Base-by-base conservation (phyloP, 2,888 invertebrate genomes). In the Eupithecia insigniata region DNA sequence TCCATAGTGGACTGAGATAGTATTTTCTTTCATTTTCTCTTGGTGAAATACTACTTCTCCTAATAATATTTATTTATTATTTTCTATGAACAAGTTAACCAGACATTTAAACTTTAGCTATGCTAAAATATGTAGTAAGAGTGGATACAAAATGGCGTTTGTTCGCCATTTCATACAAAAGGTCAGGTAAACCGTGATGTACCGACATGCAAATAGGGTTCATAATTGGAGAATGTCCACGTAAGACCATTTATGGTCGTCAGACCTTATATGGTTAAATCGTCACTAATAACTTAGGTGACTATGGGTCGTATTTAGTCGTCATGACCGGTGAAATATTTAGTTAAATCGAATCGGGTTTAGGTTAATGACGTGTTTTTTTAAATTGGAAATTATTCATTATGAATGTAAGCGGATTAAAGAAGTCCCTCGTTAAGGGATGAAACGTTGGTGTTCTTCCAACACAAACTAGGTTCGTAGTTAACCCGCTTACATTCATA, bases 111-210 rank as follows among this genome's bases (percentile, higher is more conserved):
- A 1, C 4, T 1, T 66, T 10, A 28, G 26, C 74, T 71, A 66
- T 30, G 28, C 10, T 46, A 39, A 58, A 70, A 68, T 73, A 71
- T 68, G 71, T 62, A 74, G 73, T 76, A 76, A 72, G 76, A 74
- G 74, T 73, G 66, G 69, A 68, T 71, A 61, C 73, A 46, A 74
- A 51, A 72, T 67, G 72, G 71, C 66, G 72, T 72, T 72, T 68
- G 66, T 72, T 39, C 36, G 32, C 66, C 43, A 66, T 73, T 73
- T 66, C 32, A 32, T 68, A 65, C 43, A 66, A 76, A 77, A 77
- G 77, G 77, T 77, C 75, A 75, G 55, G 61, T 39, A 60, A 68
- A 34, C 34, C 70, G 66, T 51, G 68, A 70, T 68, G 60, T 36
- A 67, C 51, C 30, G 73, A 32, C 69, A 73, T 69, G 71, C 74